Conservation (phyloP, 1,140 invertebrate genomes). For the Dinothrombium tinctorium region DNA sequence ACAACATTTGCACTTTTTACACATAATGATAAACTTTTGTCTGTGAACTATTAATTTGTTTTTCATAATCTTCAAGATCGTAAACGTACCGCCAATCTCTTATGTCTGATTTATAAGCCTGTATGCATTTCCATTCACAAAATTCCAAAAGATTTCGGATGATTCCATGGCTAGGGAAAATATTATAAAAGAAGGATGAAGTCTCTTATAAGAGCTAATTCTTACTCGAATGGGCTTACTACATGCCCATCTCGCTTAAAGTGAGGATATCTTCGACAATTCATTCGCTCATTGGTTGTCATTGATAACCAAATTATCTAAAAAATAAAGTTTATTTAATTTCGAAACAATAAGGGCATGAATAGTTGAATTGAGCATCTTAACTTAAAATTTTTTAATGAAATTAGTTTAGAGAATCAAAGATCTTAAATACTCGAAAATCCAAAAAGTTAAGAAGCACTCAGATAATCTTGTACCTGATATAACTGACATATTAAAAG, state of each 20-base stretch:
- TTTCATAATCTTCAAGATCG: constrained; percentile 19
- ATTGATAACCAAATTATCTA: constrained; percentile 70
- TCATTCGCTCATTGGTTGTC: constrained; percentile 95
- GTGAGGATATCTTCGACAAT: constrained; percentile 68
- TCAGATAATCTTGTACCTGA: constrained; percentile 36
- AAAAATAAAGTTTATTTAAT: neutral
- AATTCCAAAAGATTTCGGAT: constrained; percentile 61
- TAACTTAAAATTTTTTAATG: too few relatives aligned
- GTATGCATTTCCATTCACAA: constrained; percentile 45
- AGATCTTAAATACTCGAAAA: too few relatives aligned
- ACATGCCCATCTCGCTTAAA: constrained; percentile 33
- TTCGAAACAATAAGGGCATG: too few relatives aligned
- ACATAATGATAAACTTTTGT: too few relatives aligned
- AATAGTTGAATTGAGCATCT: too few relatives aligned
- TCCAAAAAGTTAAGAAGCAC: neutral
- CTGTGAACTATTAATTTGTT: too few relatives aligned
- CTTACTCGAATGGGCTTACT: constrained; percentile 24
- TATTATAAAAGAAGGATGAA: constrained; percentile 6
- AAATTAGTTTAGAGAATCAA: too few relatives aligned
- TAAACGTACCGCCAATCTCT: constrained; percentile 32
- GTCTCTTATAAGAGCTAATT: constrained; percentile 6
- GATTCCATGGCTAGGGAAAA: constrained; percentile 34
- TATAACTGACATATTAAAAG: constrained; percentile 77
- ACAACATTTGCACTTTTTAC: too few relatives aligned
- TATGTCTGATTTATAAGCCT: constrained; percentile 37